Evolutionary conservation across 2,797 vertebrate species (phyloP), one percentile per base, ranked within the genome.

Genomic region (Psittacula echo): DNA sequence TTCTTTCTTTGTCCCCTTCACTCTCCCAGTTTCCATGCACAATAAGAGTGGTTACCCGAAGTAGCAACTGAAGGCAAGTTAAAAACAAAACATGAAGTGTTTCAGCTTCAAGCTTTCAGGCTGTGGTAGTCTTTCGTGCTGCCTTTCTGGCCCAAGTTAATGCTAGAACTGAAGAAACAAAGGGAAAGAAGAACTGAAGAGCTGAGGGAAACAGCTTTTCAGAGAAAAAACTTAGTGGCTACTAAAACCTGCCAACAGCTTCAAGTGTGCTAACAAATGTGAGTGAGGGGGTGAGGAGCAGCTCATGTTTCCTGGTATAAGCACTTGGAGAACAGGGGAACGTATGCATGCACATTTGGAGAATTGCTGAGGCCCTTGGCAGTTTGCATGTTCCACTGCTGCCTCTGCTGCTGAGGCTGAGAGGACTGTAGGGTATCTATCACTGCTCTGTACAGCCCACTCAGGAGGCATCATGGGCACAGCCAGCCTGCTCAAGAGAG

Each of bases 111-210:
- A 73, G 30, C 20, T 44, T 47, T 50, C 45, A 67, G 70, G 34
- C 13, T 50, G 29, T 5, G 1, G 39, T 1, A 13, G 42, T 13
- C 14, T 23, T 78, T 48, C 39, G n/a, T 37, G 71, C 62, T 74
- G 81, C 44, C n/a, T 44, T 48, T 60, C 1, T 18, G 70, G 41
- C 39, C 17, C 32, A 48, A 11, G 30, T 7, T 27, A 2, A 2
- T 10, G 9, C 84, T 71, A 26, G 30, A 48, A 32, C n/a, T 0
- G 0, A 50, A 67, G 30, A 8, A 51, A 26, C 24, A 8, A 13
- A 30, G 17, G 22, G 30, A 81, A 88, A 37, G 18, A 53, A 53
- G n/a, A 58, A 24, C n/a, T 34, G 56, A 58, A 58, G 56, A 58
- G 24, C 56, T 10, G 15, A 30, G 15, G 29, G 30, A 81, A 88